Conservation (phyloP, 2,797 vertebrate species). For the Brotula barbata region DNA sequence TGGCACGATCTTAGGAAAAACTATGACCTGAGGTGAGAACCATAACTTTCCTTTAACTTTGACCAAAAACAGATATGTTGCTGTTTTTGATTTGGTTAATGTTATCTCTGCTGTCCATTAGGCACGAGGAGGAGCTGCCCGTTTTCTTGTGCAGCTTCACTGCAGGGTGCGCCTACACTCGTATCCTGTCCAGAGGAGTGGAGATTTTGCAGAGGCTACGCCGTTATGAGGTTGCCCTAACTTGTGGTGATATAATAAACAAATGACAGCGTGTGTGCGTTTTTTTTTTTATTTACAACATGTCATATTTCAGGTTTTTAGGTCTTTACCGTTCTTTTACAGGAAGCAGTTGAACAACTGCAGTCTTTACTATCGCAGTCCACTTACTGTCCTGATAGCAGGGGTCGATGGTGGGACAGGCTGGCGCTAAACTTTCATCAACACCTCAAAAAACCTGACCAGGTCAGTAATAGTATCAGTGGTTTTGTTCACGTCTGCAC, state of each 20-base stretch:
- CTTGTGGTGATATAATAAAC: background rate
- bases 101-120: constrained; percentile 56
- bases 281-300: background rate
- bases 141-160: constrained; percentile 91
- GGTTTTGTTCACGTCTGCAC: constrained; percentile 1
- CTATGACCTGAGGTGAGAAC: constrained; percentile 82
- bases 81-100: background rate
- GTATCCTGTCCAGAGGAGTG: constrained; percentile 87
- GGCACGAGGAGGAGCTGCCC: constrained; percentile 83
- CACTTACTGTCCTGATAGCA: constrained; percentile 88
- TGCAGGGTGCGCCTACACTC: constrained; percentile 90
- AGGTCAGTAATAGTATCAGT: constrained; percentile 70
- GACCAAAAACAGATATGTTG: constrained; percentile 4
- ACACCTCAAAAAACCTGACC: constrained; percentile 86
- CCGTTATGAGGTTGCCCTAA: constrained; percentile 83
- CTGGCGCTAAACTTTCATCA: constrained; percentile 94
- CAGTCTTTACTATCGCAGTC: constrained; percentile 84
- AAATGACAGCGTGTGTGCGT: background rate
- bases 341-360: constrained; percentile 90
- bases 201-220: constrained; percentile 92
- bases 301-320: background rate
- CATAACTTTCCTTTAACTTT: background rate
- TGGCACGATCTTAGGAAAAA: constrained; percentile 82
- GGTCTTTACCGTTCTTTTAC: constrained; percentile 4
- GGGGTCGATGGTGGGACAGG: constrained; percentile 97